A percentile compares a stretch with the other conserved stretches of the same genome.
Evolutionary conservation across 2,113 vertebrate species (phyloP).

Genomic region (rabbit (Oryctolagus cuniculus)): mOryCun1.1 NC_091432.1:108488001-108488500

Average conservation of each 20-base stretch:
- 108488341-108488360: neutral
- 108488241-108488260: neutral
- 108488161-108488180: neutral
- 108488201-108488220: neutral
- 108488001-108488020: neutral
- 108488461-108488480: neutral
- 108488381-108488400: no score
- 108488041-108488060: neutral
- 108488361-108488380: neutral
- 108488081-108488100: rapidly evolving
- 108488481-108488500: neutral
- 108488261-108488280: neutral
- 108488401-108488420: neutral
- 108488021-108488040: neutral
- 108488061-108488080: neutral
- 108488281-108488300: neutral
- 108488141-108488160: no score
- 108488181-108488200: neutral
- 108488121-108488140: neutral
- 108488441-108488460: neutral
- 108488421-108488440: neutral
- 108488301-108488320: neutral
- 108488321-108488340: no score
- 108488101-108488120: neutral
- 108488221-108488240: neutral